Conservation (phyloP, 2,113 vertebrate species). For the Eulemur macaco region DNA sequence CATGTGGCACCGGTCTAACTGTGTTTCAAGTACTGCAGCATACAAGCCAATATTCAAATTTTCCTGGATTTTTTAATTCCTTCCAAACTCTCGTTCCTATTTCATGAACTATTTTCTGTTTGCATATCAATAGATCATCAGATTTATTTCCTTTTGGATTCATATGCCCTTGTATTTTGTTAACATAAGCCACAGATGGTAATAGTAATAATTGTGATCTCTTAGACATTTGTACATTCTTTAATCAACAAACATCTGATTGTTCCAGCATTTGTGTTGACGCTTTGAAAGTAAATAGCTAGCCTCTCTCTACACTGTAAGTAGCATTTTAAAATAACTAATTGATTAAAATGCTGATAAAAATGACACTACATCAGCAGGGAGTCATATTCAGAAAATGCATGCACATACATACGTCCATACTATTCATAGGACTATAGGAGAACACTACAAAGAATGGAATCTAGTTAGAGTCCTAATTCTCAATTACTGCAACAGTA, state of each 20-base stretch:
- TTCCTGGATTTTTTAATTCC: not conserved
- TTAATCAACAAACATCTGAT: slow-evolving; percentile 32
- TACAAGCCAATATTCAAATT: not conserved
- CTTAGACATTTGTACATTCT: not conserved
- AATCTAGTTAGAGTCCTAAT: not conserved
- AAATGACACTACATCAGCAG: not conserved
- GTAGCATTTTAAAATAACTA: slow-evolving; percentile 13
- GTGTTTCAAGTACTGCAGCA: not conserved
- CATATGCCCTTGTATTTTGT: not conserved
- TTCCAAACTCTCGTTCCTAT: not conserved
- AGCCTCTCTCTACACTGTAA: not conserved
- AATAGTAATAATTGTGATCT: not conserved
- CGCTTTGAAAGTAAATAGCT: slow-evolving; percentile 34
- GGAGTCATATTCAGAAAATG: not conserved
- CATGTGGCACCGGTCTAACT: not conserved
- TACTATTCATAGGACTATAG: not conserved
- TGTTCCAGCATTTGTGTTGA: not conserved
- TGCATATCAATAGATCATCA: not conserved
- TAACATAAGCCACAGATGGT: not conserved
- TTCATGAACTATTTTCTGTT: not conserved
- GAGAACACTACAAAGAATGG: not conserved
- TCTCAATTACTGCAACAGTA: not conserved
- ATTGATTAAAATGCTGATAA: slow-evolving; percentile 34
- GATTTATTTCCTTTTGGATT: slow-evolving; percentile 12
- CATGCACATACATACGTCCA: not conserved